Base-by-base conservation (phyloP, 2,888 invertebrate species). In the Caenorhabditis plicata region DNA sequence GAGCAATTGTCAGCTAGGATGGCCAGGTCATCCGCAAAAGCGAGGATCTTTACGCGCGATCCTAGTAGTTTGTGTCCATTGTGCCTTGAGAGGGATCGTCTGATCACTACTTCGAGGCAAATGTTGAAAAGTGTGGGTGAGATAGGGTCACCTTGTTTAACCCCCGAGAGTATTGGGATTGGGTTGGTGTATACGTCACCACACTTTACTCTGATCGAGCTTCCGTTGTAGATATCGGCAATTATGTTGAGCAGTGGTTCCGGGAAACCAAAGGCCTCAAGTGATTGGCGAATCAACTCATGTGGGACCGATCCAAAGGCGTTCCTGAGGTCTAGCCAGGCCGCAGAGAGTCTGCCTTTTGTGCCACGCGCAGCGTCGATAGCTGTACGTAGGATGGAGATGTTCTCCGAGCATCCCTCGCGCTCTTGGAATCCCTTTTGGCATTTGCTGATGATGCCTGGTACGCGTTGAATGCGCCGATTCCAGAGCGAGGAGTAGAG, bases 131-230 rank as follows among this genome's bases (percentile, higher is more conserved):
- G 33, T 2, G 80, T 67, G 0, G 79, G 78, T 46, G 76, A 80
- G 1, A 80, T 47, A 3, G 82, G 81, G 48, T 74, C 75, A 3
- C 82, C 82, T 61, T 82, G 80, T 1, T 75, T 70, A 1, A 82
- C 80, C 1, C 81, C 71, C 32, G 73, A 63, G 0, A 35, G 57
- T 42, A 74, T 23, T 49, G 39, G 11, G 50, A 56, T 75, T 1
- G 29, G 41, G 3, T 3, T 46, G n/a, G 5, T 65, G 17, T 40
- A 44, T 7, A 44, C 44, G 2, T 26, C 44, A 11, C 25, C 38
- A n/a, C 9, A 44, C 11, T 42, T 42, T 13, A 51, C 39, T 39
- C 38, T 11, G 17, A 50, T 50, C 1, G 39, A 19, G 9, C 36
- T 38, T 8, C 43, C 50, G 20, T 36, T 31, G 44, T 51, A 51